These are phyloP conservation scores for Slavum lentiscoides DNA, from an alignment of 2,888 invertebrate species.

Conservation along the genomic window DNA sequence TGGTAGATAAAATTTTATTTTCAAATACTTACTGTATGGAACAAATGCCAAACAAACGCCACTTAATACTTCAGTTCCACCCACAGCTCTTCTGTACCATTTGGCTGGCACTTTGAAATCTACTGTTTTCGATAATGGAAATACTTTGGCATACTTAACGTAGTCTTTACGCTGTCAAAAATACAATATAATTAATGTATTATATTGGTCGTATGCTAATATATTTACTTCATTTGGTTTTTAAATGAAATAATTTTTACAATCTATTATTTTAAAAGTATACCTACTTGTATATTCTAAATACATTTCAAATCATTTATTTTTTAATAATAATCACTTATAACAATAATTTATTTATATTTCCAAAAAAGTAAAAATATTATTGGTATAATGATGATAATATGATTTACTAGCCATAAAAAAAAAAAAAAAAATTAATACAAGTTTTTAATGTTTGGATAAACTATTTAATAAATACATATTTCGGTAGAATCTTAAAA, in stretches of 20 bases:
- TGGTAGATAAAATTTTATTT: neutral
- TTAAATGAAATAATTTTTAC: neutral
- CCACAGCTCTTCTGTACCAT: slow-evolving; percentile 86
- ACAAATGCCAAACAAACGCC: slow-evolving; percentile 80
- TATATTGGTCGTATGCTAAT: neutral
- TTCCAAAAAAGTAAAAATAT: neutral
- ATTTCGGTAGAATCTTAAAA: slow-evolving; percentile 32
- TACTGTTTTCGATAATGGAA: slow-evolving; percentile 78
- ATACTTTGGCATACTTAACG: slow-evolving; percentile 94
- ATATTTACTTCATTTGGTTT: neutral
- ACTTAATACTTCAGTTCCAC: slow-evolving; percentile 81
- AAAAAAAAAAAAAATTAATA: neutral
- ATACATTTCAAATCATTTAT: neutral
- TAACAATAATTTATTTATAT: neutral
- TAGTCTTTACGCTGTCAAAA: slow-evolving; percentile 84
- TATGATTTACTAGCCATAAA: neutral
- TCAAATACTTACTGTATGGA: slow-evolving; percentile 75
- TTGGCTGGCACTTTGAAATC: slow-evolving; percentile 89
- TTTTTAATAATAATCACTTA: neutral
- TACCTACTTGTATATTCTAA: no score
- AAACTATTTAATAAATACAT: slow-evolving; percentile 25
- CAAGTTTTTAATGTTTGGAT: neutral
- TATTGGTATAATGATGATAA: neutral
- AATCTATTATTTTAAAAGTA: neutral
- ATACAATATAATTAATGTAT: neutral